Base-by-base conservation (phyloP, 2,113 vertebrate genomes). In the Myotis davidii region DNA sequence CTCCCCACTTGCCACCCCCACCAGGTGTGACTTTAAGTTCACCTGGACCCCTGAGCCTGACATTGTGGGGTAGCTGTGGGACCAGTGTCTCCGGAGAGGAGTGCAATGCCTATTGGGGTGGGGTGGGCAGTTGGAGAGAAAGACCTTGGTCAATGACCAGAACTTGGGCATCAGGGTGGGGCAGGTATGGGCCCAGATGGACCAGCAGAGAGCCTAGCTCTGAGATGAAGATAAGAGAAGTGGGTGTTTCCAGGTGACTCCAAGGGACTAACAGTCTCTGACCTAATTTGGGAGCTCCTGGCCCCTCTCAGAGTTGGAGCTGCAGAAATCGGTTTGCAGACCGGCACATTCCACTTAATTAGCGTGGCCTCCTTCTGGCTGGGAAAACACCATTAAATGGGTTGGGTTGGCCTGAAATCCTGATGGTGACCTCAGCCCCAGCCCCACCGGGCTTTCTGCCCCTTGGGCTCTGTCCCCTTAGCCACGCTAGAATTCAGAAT, bases 321-420 rank as follows among this genome's bases (percentile, higher is more conserved):
- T 95, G 84, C 76, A 87, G 96, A 97, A 97, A 96, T 94, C 23
- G 85, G 91, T 97, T 97, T 97, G 94, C 72, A 79, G 77, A 85
- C 90, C 74, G 88, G 67, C n/a, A 16, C 77, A 96, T 97, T 97
- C 90, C 83, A 92, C 96, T 97, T 97, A 98, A 98, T 98, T 98
- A 98, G 98, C 29, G 23, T 78, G 93, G 91, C 97, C 97, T 96
- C 95, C 96, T 97, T 98, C 93, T 88, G 96, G 76, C 92, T 86
- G 72, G 94, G 96, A 97, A 83, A 91, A 85, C 85, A 97, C 76
- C 1, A 0, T 78, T 96, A 97, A 98, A 48, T 96, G 89, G 96
- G 65, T 90, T 95, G 96, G 74, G 14, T 79, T 93, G 93, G 81
- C 96, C 96, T 96, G 96, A 97, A 98, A 98, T 98, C 98, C 78